Evolutionary conservation across 2,888 invertebrate genomes (phyloP), one percentile per base, ranked within the genome.

Genomic region (Syrphus vitripennis): DNA sequence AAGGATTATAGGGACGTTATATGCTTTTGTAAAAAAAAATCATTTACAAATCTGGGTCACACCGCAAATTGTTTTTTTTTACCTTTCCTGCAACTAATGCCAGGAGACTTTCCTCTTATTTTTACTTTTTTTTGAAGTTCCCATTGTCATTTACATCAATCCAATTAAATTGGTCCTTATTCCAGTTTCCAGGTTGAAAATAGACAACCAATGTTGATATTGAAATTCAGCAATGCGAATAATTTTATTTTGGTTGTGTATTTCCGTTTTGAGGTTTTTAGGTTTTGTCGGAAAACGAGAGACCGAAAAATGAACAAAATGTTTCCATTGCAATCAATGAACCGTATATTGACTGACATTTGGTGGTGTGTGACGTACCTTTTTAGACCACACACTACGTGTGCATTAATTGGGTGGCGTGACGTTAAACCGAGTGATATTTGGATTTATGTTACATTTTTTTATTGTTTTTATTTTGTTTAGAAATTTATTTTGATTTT

Each of bases 91-190:
- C 5, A 31, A 40, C 65, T 45, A 67, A 57, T 55, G 42, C 55
- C 21, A 21, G 34, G 24, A 31, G 53, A 7, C 19, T 40, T 48
- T 26, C 45, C 31, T 3, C 10, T 45, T 29, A 53, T 37, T 34
- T 40, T 65, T 61, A 31, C 16, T 26, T 42, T 29, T n/a, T 37
- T 12, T 50, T 50, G 34, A 24, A 55, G 21, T 34, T 57, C 50
- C 57, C 71, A 63, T 81, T 81, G 69, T 40, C 63, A 70, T 63
- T 77, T 67, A 77, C 65, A 61, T 82, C 70, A 77, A 77, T 77
- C 77, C 82, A 82, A 82, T 82, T 77, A 77, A 77, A 71, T 67
- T 57, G 76, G 48, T 67, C 55, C 71, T 63, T 76, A 40, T 76
- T 26, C 37, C 48, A 42, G n/a, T 7, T 31, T n/a, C n/a, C n/a